A percentile compares a stretch with the other conserved stretches of the same genome.
Conservation (phyloP, 2,888 invertebrate genomes). For the Amphipoea lucens region DNA sequence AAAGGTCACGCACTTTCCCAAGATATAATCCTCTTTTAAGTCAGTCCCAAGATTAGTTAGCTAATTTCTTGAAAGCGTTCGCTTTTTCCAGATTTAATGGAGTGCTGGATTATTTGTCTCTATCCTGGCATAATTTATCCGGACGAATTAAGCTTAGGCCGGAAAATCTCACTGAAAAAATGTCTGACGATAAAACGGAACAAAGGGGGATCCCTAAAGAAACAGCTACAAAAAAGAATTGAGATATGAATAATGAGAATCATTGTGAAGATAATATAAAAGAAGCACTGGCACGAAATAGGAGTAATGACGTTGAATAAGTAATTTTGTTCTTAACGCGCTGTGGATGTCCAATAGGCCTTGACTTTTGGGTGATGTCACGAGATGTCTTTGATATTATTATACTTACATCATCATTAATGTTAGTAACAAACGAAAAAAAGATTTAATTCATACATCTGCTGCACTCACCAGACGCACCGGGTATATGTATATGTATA, state of each 20-base stretch:
- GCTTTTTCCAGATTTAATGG: conserved; percentile 85
- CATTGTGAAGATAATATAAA: conserved; percentile 79
- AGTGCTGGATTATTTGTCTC: conserved; percentile 78
- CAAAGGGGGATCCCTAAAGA: conserved; percentile 72
- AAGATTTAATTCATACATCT: too few relatives aligned
- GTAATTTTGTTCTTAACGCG: conserved; percentile 62
- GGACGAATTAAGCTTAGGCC: conserved; percentile 76
- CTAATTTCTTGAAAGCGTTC: conserved; percentile 87
- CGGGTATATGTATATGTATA: too few relatives aligned
- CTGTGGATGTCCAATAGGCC: conserved; percentile 38
- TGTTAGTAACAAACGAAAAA: too few relatives aligned
- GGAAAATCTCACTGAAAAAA: conserved; percentile 78
- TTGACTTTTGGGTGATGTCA: conserved; percentile 29
- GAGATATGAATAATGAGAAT: conserved; percentile 82
- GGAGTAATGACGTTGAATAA: conserved; percentile 77
- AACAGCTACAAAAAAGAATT: conserved; percentile 75
- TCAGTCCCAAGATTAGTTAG: conserved; percentile 80
- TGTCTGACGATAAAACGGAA: conserved; percentile 77
- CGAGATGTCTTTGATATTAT: conserved; percentile 11
- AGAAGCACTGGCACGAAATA: conserved; percentile 74
- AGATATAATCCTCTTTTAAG: conserved; percentile 78
- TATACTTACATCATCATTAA: background rate
- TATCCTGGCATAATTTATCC: conserved; percentile 85
- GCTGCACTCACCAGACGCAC: too few relatives aligned
- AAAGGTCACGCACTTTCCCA: conserved; percentile 71